Evolutionary conservation across 2,797 vertebrate genomes (phyloP).

Genomic region (Malacoraja senta): DNA sequence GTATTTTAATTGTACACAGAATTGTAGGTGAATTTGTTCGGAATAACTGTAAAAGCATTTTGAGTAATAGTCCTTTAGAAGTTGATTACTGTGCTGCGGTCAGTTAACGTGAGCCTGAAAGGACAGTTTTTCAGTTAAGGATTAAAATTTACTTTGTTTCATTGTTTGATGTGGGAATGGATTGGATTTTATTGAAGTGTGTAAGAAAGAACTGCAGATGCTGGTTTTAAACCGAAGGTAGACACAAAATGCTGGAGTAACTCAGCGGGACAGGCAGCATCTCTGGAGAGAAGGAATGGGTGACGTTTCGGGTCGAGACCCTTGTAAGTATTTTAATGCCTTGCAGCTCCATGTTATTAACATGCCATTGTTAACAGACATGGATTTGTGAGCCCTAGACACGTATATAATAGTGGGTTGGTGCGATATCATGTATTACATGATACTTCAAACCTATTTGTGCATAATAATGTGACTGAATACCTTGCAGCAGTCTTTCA

Average conservation of each 20-base stretch:
- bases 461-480: neutral
- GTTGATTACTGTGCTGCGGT: neutral
- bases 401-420: no score
- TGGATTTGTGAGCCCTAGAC: neutral
- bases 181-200: neutral
- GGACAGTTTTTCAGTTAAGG: neutral
- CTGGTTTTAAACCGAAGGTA: no score
- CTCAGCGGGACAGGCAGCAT: no score
- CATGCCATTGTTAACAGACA: neutral
- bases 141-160: neutral
- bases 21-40: neutral
- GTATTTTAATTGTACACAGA: neutral
- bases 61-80: neutral
- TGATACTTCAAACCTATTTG: neutral
- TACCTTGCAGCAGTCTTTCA: neutral
- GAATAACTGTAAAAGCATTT: neutral
- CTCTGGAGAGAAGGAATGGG: no score
- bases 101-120: neutral
- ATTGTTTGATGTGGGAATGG: neutral
- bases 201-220: no score
- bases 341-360: no score
- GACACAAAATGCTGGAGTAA: no score
- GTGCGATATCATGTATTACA: neutral
- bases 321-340: no score
- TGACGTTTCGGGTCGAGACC: no score